Evolutionary conservation across 1,140 invertebrate species (phyloP).

Genomic region (Leptestheria dahalacensis): DNA sequence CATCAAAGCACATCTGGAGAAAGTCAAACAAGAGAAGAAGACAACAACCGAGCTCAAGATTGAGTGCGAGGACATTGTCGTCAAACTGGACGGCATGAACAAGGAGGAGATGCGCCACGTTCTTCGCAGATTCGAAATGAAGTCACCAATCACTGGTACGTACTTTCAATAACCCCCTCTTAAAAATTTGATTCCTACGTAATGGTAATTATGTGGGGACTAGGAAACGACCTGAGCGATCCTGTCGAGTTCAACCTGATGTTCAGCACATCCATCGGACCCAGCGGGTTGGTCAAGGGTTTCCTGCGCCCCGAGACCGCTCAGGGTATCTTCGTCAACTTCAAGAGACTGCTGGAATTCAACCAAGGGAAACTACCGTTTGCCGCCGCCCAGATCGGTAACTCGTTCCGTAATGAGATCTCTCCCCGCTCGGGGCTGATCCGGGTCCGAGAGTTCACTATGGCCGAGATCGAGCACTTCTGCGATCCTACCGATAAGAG

Average conservation of each 20-base stretch:
- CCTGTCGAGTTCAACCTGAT: conserved; percentile 97
- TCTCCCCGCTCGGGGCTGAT: conserved; percentile 93
- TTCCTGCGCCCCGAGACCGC: conserved; percentile 95
- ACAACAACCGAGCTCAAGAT: conserved; percentile 47
- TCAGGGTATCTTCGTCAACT: conserved; percentile 99
- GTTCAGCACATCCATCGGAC: conserved; percentile 95
- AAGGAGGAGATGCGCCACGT: conserved; percentile 76
- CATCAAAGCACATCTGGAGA: conserved; percentile 93
- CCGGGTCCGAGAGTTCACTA: conserved; percentile 92
- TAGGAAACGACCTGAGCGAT: conserved; percentile 78
- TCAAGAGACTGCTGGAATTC: conserved; percentile 89
- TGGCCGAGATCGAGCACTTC: conserved; percentile 99
- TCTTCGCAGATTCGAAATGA: conserved; percentile 77
- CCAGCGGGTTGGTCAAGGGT: conserved; percentile 83
- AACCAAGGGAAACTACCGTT: conserved; percentile 94
- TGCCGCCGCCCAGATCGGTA: conserved; percentile 94
- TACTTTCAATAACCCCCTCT: background rate
- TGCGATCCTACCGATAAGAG: conserved; percentile 79
- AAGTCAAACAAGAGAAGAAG: conserved; percentile 72
- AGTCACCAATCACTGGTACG: conserved; percentile 68
- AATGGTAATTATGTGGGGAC: background rate
- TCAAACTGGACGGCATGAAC: conserved; percentile 72
- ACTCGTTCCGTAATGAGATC: conserved; percentile 98
- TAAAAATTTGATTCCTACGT: background rate
- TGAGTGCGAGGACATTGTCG: conserved; percentile 63